Conservation (phyloP, 2,888 invertebrate genomes). For the Caenorhabditis sp. region DNA sequence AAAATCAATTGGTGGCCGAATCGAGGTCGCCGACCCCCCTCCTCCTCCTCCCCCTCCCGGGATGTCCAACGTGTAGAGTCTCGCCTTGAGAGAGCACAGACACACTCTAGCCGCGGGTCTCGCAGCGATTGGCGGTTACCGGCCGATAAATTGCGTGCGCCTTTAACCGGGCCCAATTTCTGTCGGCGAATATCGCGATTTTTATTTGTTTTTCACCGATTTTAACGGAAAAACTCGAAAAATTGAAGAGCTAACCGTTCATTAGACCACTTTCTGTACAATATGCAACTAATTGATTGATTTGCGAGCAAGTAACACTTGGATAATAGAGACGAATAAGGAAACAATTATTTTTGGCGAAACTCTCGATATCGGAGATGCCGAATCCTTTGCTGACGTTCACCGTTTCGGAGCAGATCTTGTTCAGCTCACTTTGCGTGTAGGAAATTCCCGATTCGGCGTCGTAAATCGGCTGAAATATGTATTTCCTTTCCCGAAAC, state of each 20-base stretch:
- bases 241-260: slow-evolving; percentile 38
- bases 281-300: slow-evolving; percentile 60
- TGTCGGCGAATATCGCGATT: neutral
- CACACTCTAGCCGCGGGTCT: slow-evolving; percentile 13
- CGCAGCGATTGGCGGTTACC: slow-evolving; percentile 25
- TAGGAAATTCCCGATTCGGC: slow-evolving; percentile 53
- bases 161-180: slow-evolving; percentile 22
- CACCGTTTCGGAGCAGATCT: slow-evolving; percentile 56
- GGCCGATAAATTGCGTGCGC: slow-evolving; percentile 32
- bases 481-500: no score
- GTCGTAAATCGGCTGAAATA: slow-evolving; percentile 60
- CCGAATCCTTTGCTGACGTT: slow-evolving; percentile 61
- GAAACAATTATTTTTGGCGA: slow-evolving; percentile 65
- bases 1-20: slow-evolving; percentile 33
- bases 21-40: slow-evolving; percentile 26
- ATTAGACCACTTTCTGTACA: slow-evolving; percentile 56
- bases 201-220: slow-evolving; percentile 12
- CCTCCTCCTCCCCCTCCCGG: slow-evolving; percentile 18
- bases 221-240: neutral
- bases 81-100: neutral
- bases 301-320: slow-evolving; percentile 65
- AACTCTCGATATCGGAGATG: slow-evolving; percentile 58
- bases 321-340: slow-evolving; percentile 64
- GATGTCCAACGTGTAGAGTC: slow-evolving; percentile 44
- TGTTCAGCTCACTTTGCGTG: slow-evolving; percentile 45